Evolutionary conservation across 1,140 invertebrate genomes (phyloP), one percentile per base, ranked within the genome.

Genomic region (Drosophila repleta): DNA sequence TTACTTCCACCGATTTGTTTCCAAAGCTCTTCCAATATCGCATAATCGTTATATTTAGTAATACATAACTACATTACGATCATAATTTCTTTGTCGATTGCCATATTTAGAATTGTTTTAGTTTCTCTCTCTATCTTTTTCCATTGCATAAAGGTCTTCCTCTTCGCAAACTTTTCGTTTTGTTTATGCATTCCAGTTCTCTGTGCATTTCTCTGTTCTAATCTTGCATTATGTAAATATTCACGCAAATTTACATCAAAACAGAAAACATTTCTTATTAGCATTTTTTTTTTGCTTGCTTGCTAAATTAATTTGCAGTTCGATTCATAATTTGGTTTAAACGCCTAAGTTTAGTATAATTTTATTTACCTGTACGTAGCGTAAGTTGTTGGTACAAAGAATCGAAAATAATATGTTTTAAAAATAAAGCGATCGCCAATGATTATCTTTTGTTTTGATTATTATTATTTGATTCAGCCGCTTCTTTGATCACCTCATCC

Each of bases 341-440:
- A 71, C 37, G 35, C 48, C n/a, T 72, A 72, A 88, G 45, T 65
- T 78, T 66, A 87, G 61, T 79, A 66, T 85, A 74, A 58, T 75
- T 77, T 85, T 82, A 79, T 75, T 75, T 55, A 53, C 29, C 29
- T 72, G 76, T 76, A 73, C 64, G 45, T 88, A 85, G 75, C 57
- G 48, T 87, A 88, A 87, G 83, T 88, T 87, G 82, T 87, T 87
- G 82, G 83, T 82, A 87, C 82, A 87, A 87, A 87, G 75, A 82
- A 88, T 73, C 71, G 79, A 87, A 78, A 85, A 78, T 63, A 61
- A 82, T 56, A 74, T 81, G 72, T 82, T 80, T 79, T 79, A 87
- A 68, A 73, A 73, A 74, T 74, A 87, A 87, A 87, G 82, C 83
- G 78, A 82, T 88, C 83, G 83, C 82, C 70, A 75, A 85, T 87